phyloP scores from a whole-genome alignment of 2,113 vertebrate genomes.

The Delphinus delphis region DNA sequence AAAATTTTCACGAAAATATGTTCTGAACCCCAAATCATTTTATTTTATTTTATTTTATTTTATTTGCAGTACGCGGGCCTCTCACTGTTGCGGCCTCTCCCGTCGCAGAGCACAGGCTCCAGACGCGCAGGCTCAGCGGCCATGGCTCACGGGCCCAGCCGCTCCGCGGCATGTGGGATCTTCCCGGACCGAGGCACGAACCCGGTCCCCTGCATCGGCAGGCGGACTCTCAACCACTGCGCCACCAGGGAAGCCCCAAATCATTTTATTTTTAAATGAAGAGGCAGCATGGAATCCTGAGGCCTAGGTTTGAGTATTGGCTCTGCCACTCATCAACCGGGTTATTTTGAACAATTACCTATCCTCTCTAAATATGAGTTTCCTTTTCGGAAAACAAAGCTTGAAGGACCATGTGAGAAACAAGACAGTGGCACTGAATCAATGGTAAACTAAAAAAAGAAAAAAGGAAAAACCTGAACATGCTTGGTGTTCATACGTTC shows the following conservation, averaged over 20 bases:
- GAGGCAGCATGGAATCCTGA: neutral
- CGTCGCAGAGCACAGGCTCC: too few relatives aligned
- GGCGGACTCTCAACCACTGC: too few relatives aligned
- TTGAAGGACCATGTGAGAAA: neutral
- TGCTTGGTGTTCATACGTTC: neutral
- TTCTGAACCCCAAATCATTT: neutral
- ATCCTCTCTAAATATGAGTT: neutral
- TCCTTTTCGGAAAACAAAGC: neutral
- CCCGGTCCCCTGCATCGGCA: too few relatives aligned
- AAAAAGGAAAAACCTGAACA: neutral
- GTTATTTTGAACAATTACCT: neutral
- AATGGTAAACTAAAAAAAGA: neutral
- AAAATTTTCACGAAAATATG: neutral
- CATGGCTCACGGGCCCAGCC: too few relatives aligned
- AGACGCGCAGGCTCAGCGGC: too few relatives aligned
- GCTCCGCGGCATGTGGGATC: too few relatives aligned
- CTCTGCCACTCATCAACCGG: neutral
- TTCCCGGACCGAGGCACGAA: too few relatives aligned
- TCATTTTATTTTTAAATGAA: neutral
- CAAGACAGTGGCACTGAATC: neutral
- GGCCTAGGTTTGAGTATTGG: neutral
- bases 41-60: neutral
- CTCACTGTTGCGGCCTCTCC: too few relatives aligned
- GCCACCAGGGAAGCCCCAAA: neutral
- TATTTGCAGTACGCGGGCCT: too few relatives aligned